Conservation (phyloP, 2,113 vertebrate species). For the Pterocles orientalis region DNA sequence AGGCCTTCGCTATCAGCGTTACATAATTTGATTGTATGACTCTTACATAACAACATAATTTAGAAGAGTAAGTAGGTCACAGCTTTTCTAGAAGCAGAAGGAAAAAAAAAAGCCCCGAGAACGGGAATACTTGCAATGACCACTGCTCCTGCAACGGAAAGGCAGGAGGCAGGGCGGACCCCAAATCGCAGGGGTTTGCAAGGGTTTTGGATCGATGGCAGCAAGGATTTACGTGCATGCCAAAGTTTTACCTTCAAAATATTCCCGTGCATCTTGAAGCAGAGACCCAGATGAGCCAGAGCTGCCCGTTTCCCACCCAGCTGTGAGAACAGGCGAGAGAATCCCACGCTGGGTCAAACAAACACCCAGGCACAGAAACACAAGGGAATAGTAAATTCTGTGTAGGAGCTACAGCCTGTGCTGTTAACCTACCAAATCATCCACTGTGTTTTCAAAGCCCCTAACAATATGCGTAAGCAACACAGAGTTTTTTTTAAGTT, state of each 20-base stretch:
- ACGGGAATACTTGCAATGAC: neutral
- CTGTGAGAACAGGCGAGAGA: neutral
- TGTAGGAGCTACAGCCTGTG: neutral
- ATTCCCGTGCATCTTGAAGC: neutral
- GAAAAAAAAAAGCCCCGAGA: neutral
- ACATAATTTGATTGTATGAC: conserved; percentile 64
- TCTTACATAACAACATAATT: conserved; percentile 67
- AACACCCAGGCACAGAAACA: neutral
- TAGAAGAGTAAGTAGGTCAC: conserved; percentile 67
- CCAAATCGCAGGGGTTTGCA: rapidly evolving
- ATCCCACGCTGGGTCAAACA: neutral
- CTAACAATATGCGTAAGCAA: neutral
- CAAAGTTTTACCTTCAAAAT: neutral
- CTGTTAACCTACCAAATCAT: neutral
- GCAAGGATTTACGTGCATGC: rapidly evolving
- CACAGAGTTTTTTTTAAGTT: neutral
- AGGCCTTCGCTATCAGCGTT: conserved; percentile 26
- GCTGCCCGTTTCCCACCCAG: neutral
- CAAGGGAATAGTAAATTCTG: neutral
- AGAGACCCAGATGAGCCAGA: neutral
- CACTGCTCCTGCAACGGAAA: neutral
- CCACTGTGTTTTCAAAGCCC: neutral
- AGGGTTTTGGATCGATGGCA: neutral
- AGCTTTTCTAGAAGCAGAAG: conserved; percentile 54
- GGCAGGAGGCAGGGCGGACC: neutral